phyloP scores from a whole-genome alignment of 2,113 vertebrate species.

The Hemiprocne comata region DNA sequence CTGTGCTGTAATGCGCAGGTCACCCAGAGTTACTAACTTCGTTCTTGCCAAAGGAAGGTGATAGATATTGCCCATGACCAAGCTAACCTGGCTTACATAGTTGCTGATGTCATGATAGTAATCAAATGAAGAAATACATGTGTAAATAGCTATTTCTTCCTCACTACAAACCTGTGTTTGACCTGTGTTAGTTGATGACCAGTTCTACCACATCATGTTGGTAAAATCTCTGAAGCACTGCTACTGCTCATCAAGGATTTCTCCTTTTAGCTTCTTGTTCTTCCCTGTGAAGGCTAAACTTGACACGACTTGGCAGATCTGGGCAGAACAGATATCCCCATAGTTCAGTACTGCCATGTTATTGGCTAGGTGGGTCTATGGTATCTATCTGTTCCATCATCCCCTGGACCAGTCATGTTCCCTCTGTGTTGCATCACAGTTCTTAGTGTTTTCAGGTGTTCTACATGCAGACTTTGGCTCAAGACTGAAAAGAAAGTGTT shows the following conservation, averaged over 20 bases:
- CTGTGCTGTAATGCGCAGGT: not conserved
- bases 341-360: not conserved
- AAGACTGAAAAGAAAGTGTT: not conserved
- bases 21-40: not conserved
- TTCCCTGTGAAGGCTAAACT: not conserved
- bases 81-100: not conserved
- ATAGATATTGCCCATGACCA: not conserved
- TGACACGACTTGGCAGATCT: not conserved
- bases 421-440: not conserved
- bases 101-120: not conserved
- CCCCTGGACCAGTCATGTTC: not conserved
- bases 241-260: not conserved
- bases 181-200: not conserved
- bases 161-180: not conserved
- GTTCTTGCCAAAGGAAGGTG: not conserved
- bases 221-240: not conserved
- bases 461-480: not conserved
- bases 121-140: not conserved
- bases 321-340: not conserved
- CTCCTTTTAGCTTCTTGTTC: not conserved
- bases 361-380: rapidly evolving
- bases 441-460: not conserved
- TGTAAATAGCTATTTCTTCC: not conserved
- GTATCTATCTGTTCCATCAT: not conserved
- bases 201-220: not conserved